phyloP scores from a whole-genome alignment of 2,888 invertebrate species.

The Adelphocoris suturalis region DNA sequence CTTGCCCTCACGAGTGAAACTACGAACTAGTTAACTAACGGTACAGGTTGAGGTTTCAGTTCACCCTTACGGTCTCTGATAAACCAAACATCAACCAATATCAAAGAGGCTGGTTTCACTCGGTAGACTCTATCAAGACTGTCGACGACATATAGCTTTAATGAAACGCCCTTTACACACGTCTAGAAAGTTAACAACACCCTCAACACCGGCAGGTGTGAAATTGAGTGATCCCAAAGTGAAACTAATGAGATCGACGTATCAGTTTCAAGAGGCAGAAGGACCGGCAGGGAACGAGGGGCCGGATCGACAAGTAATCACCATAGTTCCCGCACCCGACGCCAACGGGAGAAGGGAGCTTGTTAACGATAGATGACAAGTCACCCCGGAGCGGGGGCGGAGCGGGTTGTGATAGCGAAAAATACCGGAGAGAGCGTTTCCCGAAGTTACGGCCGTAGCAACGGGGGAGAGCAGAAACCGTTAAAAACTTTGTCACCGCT shows the following conservation, averaged over 20 bases:
- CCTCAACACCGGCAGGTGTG: conserved; percentile 54
- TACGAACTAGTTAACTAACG: background rate
- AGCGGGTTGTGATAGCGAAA: conserved; percentile 34
- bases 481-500: conserved; percentile 53
- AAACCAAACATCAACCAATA: conserved; percentile 20
- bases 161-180: conserved; percentile 49
- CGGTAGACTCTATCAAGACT: conserved; percentile 14
- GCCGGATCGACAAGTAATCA: conserved; percentile 44
- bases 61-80: background rate
- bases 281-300: background rate
- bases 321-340: conserved; percentile 41
- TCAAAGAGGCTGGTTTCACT: conserved; percentile 19
- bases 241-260: conserved; percentile 57
- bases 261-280: conserved; percentile 55
- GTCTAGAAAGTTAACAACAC: conserved; percentile 37
- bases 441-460: background rate
- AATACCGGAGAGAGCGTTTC: conserved; percentile 7
- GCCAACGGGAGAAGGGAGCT: conserved; percentile 3
- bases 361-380: conserved; percentile 58
- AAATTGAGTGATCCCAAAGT: conserved; percentile 52
- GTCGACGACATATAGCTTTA: conserved; percentile 26
- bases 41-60: background rate
- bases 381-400: background rate
- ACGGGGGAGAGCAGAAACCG: conserved; percentile 33
- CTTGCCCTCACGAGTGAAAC: too few species aligned